phyloP scores from a whole-genome alignment of 35 echinoderm and acorn worm genomes.

The Ophiothrix spiculata region DNA sequence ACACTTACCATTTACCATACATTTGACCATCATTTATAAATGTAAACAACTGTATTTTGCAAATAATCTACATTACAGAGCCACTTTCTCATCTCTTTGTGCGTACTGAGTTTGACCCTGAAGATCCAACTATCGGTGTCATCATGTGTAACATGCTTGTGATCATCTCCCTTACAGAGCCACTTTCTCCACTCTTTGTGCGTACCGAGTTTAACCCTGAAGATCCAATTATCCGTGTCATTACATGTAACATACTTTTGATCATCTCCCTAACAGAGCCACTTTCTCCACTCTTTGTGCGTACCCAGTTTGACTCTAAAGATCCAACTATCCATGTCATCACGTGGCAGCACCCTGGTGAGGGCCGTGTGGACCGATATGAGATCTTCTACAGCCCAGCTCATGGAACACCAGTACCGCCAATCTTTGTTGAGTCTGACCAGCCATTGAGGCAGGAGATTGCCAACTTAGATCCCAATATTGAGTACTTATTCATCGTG shows the following conservation, averaged over 20 bases:
- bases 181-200: neutral
- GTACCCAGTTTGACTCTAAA: neutral
- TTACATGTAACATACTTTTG: neutral
- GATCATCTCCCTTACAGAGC: neutral
- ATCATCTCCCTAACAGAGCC: neutral
- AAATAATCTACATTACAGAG: too few relatives aligned
- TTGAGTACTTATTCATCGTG: neutral
- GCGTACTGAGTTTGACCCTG: too few relatives aligned
- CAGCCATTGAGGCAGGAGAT: neutral
- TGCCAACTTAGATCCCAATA: neutral
- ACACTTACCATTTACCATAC: too few relatives aligned
- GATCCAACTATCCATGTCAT: neutral
- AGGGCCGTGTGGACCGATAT: neutral
- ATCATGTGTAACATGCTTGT: neutral
- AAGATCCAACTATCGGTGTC: too few relatives aligned
- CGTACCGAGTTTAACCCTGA: neutral
- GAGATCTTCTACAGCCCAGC: neutral
- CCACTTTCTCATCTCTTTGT: neutral
- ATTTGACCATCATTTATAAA: too few relatives aligned
- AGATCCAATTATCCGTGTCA: neutral
- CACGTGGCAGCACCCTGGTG: neutral
- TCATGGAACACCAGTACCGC: neutral
- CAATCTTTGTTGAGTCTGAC: neutral
- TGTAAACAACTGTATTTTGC: too few relatives aligned
- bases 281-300: neutral